These are phyloP conservation scores for Drosophila eugracilis DNA, from an alignment of 1,140 invertebrate species.

Conservation along the genomic window DNA sequence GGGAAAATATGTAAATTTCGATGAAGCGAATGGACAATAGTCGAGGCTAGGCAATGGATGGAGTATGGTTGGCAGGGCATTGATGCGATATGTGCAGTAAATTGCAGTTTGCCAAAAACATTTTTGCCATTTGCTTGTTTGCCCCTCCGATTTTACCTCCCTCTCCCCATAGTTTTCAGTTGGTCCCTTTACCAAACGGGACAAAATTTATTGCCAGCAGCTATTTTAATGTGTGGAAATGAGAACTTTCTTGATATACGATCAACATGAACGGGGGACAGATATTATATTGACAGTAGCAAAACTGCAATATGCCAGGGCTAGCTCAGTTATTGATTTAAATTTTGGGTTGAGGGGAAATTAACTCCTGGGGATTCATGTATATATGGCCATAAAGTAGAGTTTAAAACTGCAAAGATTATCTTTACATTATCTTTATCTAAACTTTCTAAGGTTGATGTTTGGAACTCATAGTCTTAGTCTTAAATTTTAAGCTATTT, in stretches of 20 bases:
- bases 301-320: conserved; percentile 41
- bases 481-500: no score
- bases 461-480: no score
- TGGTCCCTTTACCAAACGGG: conserved; percentile 2
- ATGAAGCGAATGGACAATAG: conserved; percentile 54
- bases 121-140: conserved; percentile 67
- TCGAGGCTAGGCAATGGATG: conserved; percentile 26
- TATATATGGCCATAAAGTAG: no score
- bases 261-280: conserved; percentile 40
- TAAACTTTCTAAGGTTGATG: no score
- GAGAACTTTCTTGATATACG: conserved; percentile 71
- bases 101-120: conserved; percentile 81
- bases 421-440: no score
- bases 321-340: conserved; percentile 24
- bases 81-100: conserved; percentile 71
- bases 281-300: conserved; percentile 64
- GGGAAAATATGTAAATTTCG: conserved; percentile 78
- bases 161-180: neutral
- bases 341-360: neutral
- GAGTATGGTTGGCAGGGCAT: conserved; percentile 26
- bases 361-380: neutral
- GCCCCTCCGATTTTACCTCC: neutral
- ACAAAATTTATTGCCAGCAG: conserved; percentile 59
- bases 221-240: conserved; percentile 79
- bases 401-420: no score